Conservation (phyloP, 1,140 invertebrate genomes). For the Pemphigus obesinymphae region DNA sequence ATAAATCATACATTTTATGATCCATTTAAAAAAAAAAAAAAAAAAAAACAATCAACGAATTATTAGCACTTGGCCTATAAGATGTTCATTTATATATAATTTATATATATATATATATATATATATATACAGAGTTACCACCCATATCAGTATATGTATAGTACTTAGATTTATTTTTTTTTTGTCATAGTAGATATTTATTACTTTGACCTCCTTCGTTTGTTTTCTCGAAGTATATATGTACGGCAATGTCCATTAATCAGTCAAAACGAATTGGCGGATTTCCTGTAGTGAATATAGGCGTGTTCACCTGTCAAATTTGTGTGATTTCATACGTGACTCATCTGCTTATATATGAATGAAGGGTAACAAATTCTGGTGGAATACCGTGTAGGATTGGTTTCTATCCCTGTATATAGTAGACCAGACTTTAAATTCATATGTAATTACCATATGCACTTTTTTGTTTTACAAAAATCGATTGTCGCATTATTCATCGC, state of each 20-base stretch:
- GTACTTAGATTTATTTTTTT: background rate
- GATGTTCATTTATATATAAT: background rate
- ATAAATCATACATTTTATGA: conserved; percentile 1
- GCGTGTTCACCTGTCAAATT: conserved; percentile 28
- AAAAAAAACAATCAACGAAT: conserved; percentile 21
- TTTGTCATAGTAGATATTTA: conserved; percentile 16
- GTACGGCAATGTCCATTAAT: conserved; percentile 23
- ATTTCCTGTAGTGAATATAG: conserved; percentile 26
- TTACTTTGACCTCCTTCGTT: conserved; percentile 35
- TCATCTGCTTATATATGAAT: conserved; percentile 15
- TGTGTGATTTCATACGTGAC: conserved; percentile 28
- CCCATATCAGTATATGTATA: background rate
- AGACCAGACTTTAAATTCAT: background rate
- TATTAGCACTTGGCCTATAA: background rate
- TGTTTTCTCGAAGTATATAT: conserved; percentile 22
- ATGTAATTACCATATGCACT: background rate
- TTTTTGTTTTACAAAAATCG: no score
- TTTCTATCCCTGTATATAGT: background rate
- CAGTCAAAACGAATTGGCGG: conserved; percentile 26
- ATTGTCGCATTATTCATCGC: no score
- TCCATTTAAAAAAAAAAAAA: background rate
- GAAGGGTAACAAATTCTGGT: background rate
- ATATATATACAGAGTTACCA: background rate
- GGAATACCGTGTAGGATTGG: no score
- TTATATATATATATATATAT: background rate